These are phyloP conservation scores for Chondrilla cf. caribensis DNA, from an alignment of 37 sponge, comb jelly and placozoan genomes.

Conservation along the genomic window DNA sequence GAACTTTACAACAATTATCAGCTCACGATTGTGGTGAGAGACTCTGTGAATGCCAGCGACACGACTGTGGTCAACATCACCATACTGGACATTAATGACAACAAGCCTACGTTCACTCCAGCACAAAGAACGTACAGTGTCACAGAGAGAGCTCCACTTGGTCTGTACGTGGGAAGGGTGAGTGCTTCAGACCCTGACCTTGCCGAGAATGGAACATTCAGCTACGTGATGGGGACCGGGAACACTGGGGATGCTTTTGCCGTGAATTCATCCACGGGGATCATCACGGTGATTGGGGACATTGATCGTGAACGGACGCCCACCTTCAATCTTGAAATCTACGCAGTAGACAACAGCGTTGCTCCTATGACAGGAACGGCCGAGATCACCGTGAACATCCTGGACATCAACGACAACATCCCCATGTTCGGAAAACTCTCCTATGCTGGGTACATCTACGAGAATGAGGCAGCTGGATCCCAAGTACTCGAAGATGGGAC, in stretches of 20 bases:
- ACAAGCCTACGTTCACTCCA: conserved; percentile 42
- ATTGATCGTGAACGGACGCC: conserved; percentile 30
- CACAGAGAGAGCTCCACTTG: conserved; percentile 33
- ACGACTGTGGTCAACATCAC: conserved; percentile 31
- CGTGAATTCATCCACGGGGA: conserved; percentile 29
- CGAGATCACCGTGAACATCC: conserved; percentile 20
- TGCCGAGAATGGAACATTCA: conserved; percentile 23
- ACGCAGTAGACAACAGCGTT: conserved; percentile 27
- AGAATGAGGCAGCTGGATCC: conserved; percentile 20
- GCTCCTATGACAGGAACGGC: conserved; percentile 9
- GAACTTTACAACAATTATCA: background rate
- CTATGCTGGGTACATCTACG: conserved; percentile 45
- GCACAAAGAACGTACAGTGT: conserved; percentile 21
- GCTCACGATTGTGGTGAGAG: background rate
- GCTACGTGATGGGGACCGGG: conserved; percentile 30
- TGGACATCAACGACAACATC: conserved; percentile 44
- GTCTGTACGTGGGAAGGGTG: conserved; percentile 3
- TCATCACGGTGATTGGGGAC: conserved; percentile 17
- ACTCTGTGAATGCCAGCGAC: background rate
- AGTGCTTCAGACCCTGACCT: conserved; percentile 44
- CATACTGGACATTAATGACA: conserved; percentile 76
- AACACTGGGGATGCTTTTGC: conserved; percentile 18
- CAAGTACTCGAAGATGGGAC: conserved; percentile 40
- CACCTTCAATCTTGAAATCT: conserved; percentile 20
- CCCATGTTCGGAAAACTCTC: conserved; percentile 34